phyloP scores from a whole-genome alignment of 2,888 invertebrate genomes.

The Carcina quercana region DNA sequence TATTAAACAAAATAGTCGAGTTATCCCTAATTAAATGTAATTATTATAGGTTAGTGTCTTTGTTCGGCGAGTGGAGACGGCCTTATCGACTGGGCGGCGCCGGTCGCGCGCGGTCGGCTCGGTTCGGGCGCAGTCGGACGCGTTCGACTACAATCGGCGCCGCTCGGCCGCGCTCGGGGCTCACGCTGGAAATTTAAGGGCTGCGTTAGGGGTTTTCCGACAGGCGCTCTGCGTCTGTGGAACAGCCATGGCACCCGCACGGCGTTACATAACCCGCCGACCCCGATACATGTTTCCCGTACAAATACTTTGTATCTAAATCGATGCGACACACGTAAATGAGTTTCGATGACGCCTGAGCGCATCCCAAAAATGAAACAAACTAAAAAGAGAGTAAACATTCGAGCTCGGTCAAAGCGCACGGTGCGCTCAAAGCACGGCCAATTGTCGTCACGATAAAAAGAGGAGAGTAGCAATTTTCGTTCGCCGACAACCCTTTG shows the following conservation, averaged over 20 bases:
- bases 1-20: conserved; percentile 57
- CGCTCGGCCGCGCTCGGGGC: conserved; percentile 37
- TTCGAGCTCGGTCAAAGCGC: conserved; percentile 29
- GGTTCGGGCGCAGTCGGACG: conserved; percentile 31
- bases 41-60: conserved; percentile 73
- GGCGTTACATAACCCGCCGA: conserved; percentile 39
- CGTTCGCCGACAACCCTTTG: conserved; percentile 67
- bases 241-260: conserved; percentile 38
- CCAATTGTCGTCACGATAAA: conserved; percentile 50
- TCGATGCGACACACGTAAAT: neutral
- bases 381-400: conserved; percentile 4
- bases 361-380: conserved; percentile 2
- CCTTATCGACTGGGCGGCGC: conserved; percentile 75
- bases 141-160: conserved; percentile 45
- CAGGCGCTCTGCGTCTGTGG: conserved; percentile 45
- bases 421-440: conserved; percentile 32
- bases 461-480: conserved; percentile 57
- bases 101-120: conserved; percentile 52
- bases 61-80: conserved; percentile 68
- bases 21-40: conserved; percentile 70
- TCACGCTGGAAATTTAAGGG: conserved; percentile 65
- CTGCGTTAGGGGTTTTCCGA: conserved; percentile 56
- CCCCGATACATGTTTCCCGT: conserved; percentile 23
- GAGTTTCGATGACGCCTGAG: conserved; percentile 25
- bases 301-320: neutral